Evolutionary conservation across 2,797 vertebrate species (phyloP).

Genomic region (Alosa sapidissima): DNA sequence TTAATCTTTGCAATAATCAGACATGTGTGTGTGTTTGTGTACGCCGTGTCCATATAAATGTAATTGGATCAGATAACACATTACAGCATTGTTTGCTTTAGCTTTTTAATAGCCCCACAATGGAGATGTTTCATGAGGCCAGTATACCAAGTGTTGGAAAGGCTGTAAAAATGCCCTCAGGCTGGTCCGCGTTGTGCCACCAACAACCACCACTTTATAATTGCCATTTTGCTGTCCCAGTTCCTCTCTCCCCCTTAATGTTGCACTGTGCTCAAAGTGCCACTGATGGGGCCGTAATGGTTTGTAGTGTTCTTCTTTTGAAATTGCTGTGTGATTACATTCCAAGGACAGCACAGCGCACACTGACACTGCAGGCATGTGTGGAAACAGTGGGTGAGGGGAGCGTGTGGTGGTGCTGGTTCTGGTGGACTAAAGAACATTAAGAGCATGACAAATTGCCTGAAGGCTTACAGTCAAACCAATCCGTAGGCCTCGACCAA

Average conservation of each 20-base stretch:
- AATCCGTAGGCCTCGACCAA: constrained; percentile 26
- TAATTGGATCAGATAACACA: constrained; percentile 1
- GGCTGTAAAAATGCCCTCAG: constrained; percentile 39
- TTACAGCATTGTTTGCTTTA: background rate
- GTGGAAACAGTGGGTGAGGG: background rate
- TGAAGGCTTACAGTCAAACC: constrained; percentile 35
- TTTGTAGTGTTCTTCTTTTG: constrained; percentile 45
- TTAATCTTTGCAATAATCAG: background rate
- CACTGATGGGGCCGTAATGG: constrained; percentile 46
- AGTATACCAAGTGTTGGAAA: constrained; percentile 28
- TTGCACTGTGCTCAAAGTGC: constrained; percentile 44
- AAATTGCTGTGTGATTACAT: constrained; percentile 40
- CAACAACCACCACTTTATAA: constrained; percentile 41
- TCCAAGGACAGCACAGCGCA: constrained; percentile 36
- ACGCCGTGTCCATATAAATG: background rate
- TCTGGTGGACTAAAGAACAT: background rate
- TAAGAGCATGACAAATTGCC: constrained; percentile 46
- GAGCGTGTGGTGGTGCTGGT: too few species aligned
- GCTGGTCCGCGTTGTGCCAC: constrained; percentile 31
- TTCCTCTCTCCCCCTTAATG: constrained; percentile 29
- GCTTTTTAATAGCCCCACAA: constrained; percentile 6
- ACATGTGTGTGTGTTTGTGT: background rate
- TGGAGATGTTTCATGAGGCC: constrained; percentile 25
- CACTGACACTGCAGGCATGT: background rate
- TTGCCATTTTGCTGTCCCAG: constrained; percentile 29